phyloP scores from a whole-genome alignment of 2,113 vertebrate genomes.

The Passer domesticus region DNA sequence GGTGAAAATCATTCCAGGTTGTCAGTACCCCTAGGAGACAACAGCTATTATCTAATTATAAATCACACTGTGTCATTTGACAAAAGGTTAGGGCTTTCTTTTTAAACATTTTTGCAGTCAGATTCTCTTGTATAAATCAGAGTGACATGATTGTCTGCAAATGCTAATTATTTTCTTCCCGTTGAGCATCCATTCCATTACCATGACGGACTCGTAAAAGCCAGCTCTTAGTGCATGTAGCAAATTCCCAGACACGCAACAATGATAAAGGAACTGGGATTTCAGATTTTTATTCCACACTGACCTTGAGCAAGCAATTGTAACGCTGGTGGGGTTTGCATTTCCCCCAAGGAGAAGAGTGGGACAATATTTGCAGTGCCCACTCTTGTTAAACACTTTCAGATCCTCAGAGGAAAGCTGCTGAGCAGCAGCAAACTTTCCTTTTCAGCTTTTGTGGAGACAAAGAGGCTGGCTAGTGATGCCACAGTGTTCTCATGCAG shows the following conservation, averaged over 20 bases:
- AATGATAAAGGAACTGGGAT: not conserved
- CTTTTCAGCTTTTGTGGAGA: not conserved
- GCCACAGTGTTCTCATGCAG: not conserved
- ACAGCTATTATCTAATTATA: constrained; percentile 79
- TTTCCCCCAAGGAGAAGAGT: not conserved
- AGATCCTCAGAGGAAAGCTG: not conserved
- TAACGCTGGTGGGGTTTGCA: not conserved
- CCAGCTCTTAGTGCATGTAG: not conserved
- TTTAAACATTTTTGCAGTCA: constrained; percentile 38
- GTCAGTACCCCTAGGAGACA: constrained; percentile 72
- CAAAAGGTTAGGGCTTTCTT: constrained; percentile 66
- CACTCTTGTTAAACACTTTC: not conserved
- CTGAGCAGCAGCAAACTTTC: not conserved
- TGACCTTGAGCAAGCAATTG: constrained; percentile 31
- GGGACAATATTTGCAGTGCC: not conserved
- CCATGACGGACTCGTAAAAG: not conserved
- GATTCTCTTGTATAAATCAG: constrained; percentile 46
- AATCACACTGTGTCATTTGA: constrained; percentile 74
- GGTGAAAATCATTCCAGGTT: constrained; percentile 75
- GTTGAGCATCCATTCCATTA: constrained; percentile 20
- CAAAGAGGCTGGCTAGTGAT: not conserved
- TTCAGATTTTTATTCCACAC: not conserved
- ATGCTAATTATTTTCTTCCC: constrained; percentile 54
- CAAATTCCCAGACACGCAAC: not conserved
- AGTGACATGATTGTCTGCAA: constrained; percentile 38